Conservation (phyloP, 1,140 invertebrate species). For the Drosophila teissieri region DNA sequence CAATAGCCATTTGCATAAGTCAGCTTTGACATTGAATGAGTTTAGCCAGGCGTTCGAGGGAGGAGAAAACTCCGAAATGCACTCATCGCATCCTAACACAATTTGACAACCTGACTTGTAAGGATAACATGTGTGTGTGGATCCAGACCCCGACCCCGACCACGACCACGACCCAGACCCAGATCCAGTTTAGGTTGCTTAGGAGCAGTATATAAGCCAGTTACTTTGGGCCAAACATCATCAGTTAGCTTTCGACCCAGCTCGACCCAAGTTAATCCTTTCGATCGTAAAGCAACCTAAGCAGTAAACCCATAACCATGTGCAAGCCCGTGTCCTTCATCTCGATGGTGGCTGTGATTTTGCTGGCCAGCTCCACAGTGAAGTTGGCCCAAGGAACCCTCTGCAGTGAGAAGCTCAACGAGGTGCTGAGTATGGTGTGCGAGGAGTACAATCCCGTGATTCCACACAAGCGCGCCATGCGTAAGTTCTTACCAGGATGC, state of each 20-base stretch:
- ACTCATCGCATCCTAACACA: conserved; percentile 72
- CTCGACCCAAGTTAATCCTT: conserved; percentile 16
- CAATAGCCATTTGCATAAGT: conserved; percentile 72
- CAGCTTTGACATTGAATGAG: conserved; percentile 79
- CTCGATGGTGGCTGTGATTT: conserved; percentile 4
- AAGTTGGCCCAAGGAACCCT: conserved; percentile 7
- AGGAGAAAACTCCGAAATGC: conserved; percentile 37
- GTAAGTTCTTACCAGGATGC: conserved; percentile 49
- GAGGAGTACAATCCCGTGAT: conserved; percentile 42
- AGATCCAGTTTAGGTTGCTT: conserved; percentile 2
- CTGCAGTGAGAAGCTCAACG: conserved; percentile 56
- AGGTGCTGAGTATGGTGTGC: conserved; percentile 45
- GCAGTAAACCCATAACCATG: conserved; percentile 20
- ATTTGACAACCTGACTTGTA: conserved; percentile 50
- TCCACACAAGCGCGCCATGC: conserved; percentile 41
- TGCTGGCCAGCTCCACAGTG: conserved; percentile 16
- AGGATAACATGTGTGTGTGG: conserved; percentile 26
- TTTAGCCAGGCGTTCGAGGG: conserved; percentile 57
- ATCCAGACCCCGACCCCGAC: not conserved
- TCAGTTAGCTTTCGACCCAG: conserved; percentile 50
- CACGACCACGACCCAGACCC: conserved; percentile 4
- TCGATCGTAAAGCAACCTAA: conserved; percentile 6
- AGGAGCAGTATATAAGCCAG: conserved; percentile 63
- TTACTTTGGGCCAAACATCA: conserved; percentile 21
- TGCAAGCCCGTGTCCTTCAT: conserved; percentile 4